Evolutionary conservation across 2,888 invertebrate genomes (phyloP), one percentile per base, ranked within the genome.

Genomic region (Netelia virgata): DNA sequence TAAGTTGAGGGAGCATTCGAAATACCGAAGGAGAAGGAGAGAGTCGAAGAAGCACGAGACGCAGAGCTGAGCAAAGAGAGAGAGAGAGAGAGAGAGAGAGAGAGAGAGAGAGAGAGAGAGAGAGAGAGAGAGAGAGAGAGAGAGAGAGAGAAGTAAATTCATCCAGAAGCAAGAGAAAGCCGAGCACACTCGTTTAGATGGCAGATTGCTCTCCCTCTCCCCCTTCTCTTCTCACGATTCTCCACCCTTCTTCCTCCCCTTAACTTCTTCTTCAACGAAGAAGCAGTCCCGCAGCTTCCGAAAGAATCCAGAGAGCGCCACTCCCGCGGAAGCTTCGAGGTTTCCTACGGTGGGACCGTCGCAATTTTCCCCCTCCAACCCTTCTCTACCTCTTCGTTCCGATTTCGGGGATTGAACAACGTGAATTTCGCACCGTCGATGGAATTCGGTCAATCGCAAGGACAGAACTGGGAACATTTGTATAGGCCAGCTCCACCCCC

Each of bases 151-250:
- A 36, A 55, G 53, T 63, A 53, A 28, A 73, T 50, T 43, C 14
- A 74, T 28, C 50, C 50, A 23, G 16, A 50, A n/a, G 47, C 8
- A 20, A 11, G 36, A 1, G 28, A 14, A 23, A 59, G 69, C 59
- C 72, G 55, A 84, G 70, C 61, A 66, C 36, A 63, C 36, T 47
- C 82, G 61, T 83, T 85, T 64, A 85, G 82, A 85, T 81, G 74
- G 76, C 78, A 79, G 87, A 87, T 83, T 85, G 82, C 77, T 28
- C 76, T 83, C 79, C 66, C 74, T 69, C n/a, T 59, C 63, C 74
- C n/a, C 11, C 20, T 14, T n/a, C 3, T 47, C 14, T 14, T 47
- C 14, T 3, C 47, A 3, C 47, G 10, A 47, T 11, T 14, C 3
- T 5, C 10, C 43, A 11, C 8, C 14, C 10, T 14, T 3, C 11